Evolutionary conservation across 2,797 vertebrate species (phyloP).

Genomic region (Galagoides demidoff): DNA sequence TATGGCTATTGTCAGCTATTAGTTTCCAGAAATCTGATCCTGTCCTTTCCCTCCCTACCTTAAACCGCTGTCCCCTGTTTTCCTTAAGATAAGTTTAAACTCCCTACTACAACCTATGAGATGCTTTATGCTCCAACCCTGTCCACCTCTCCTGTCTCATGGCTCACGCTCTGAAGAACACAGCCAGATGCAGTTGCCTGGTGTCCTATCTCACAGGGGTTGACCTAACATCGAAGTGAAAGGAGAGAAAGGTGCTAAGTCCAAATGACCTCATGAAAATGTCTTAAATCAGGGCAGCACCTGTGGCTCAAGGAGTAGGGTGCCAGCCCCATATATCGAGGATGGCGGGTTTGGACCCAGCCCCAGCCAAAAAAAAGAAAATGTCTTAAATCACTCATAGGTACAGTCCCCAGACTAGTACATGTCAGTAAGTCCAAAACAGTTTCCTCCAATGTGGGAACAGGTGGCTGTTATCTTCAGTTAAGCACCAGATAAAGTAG

Average conservation of each 20-base stretch:
- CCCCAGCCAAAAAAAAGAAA: too few relatives aligned
- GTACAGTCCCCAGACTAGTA: background rate
- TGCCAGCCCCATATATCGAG: too few relatives aligned
- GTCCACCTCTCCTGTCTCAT: background rate
- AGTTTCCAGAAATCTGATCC: background rate
- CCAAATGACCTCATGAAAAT: background rate
- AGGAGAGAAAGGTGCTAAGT: background rate
- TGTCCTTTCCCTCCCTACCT: background rate
- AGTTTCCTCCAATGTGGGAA: background rate
- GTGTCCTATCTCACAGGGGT: accelerated
- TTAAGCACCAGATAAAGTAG: background rate
- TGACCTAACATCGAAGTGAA: background rate
- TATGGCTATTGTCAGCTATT: background rate
- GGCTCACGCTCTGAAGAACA: background rate
- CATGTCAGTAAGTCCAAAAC: background rate
- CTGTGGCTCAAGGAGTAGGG: too few relatives aligned
- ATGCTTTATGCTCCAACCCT: background rate
- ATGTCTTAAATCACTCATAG: background rate
- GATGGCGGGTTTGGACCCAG: too few relatives aligned
- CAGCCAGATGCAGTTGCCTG: background rate
- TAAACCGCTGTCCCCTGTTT: background rate
- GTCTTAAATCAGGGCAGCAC: background rate
- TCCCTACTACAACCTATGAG: background rate
- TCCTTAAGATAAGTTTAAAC: background rate
- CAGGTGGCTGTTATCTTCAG: background rate